Percentiles rank a stretch among this genome's conserved stretches.
Conservation (phyloP, 2,797 vertebrate species). For the Phyllotis vaccarum region DNA sequence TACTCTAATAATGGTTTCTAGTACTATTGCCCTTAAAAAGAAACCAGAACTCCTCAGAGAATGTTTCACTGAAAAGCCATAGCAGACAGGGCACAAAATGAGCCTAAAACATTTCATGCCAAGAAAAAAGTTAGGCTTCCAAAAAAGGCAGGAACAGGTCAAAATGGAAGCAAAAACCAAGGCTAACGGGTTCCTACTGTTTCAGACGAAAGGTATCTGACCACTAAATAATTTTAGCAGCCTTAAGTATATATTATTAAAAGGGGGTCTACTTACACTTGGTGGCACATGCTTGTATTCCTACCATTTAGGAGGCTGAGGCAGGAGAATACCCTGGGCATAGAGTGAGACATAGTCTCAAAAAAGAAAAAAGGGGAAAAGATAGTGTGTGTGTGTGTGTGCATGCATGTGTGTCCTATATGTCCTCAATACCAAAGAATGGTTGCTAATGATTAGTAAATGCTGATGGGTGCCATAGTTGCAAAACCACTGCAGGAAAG, state of each 20-base stretch:
- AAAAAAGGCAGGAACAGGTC: background rate
- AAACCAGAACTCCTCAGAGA: background rate
- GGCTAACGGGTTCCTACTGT: background rate
- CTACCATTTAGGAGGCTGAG: background rate
- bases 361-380: background rate
- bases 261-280: background rate
- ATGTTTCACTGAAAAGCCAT: background rate
- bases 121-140: background rate
- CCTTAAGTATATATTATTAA: background rate
- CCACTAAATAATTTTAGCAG: slow-evolving; percentile 36
- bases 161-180: background rate
- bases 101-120: background rate
- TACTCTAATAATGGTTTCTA: background rate
- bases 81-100: background rate
- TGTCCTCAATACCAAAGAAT: background rate
- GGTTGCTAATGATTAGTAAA: background rate
- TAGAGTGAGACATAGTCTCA: background rate
- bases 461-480: background rate
- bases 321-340: background rate
- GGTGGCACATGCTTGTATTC: background rate
- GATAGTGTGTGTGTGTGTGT: background rate
- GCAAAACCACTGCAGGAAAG: background rate
- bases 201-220: background rate
- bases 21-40: background rate
- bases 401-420: too few species aligned